A percentile compares a stretch with the other conserved stretches of the same genome.
These are phyloP conservation scores for Silurus glanis DNA, from an alignment of 2,113 vertebrate genomes.

Conservation along the genomic window DNA sequence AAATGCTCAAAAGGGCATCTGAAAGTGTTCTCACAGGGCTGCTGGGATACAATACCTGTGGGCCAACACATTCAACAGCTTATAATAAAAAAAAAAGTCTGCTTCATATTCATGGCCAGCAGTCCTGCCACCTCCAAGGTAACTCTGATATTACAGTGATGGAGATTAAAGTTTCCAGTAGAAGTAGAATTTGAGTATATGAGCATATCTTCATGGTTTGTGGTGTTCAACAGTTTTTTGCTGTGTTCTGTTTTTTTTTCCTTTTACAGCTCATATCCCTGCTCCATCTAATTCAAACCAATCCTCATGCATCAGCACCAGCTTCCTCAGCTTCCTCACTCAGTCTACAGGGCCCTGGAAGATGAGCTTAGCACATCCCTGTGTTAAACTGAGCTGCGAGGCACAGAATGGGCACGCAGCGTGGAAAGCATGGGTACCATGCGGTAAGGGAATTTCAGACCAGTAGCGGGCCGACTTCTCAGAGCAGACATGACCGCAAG, in stretches of 20 bases:
- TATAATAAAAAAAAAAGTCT: neutral
- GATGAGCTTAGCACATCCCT: conserved; percentile 92
- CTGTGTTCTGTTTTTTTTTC: neutral
- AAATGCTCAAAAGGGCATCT: conserved; percentile 24
- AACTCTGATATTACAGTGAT: conserved; percentile 1
- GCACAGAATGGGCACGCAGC: conserved; percentile 97
- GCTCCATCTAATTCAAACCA: neutral
- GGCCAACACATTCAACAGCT: conserved; percentile 13
- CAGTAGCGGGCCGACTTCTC: conserved; percentile 96
- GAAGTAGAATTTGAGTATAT: conserved; percentile 13
- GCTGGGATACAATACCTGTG: conserved; percentile 22
- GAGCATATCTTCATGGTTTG: conserved; percentile 38
- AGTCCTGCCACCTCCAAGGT: conserved; percentile 22
- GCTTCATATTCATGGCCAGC: neutral
- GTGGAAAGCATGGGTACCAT: conserved; percentile 96
- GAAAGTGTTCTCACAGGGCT: conserved; percentile 40
- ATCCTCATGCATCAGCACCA: neutral
- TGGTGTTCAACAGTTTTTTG: conserved; percentile 4
- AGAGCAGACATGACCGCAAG: conserved; percentile 95
- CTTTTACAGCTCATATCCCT: neutral
- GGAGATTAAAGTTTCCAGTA: conserved; percentile 1
- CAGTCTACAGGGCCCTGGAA: conserved; percentile 97
- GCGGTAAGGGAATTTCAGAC: conserved; percentile 93
- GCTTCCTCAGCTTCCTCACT: conserved; percentile 52
- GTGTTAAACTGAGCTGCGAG: conserved; percentile 83